Base-by-base conservation (phyloP, 2,113 vertebrate genomes). In the Phyllostomus hastatus region DNA sequence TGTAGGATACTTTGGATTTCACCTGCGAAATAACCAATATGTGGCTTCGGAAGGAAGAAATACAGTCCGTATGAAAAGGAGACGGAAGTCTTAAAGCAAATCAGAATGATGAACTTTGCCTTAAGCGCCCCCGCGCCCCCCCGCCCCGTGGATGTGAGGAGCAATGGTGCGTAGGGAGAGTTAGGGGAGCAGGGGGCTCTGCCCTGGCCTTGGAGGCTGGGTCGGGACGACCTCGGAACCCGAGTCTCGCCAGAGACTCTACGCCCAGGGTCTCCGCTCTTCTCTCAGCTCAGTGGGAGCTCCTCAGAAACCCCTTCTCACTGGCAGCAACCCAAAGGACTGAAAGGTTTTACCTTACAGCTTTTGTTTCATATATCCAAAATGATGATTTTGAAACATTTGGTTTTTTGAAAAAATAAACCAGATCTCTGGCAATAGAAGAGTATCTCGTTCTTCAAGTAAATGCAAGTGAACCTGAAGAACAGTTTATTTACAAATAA, bases 1-100 rank as follows among this genome's bases (percentile, higher is more conserved):
- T 98, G 98, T 46, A 99, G 98, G 88, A 93, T 98, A 87, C 98
- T 96, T 94, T 98, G 92, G 11, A 98, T 93, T 86, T 91, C 75
- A 94, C 98, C 98, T 99, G 35, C 2, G 48, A 98, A 15, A 12
- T 61, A 93, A 17, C 81, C 50, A 73, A 64, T 12, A 86, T 15
- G 11, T 0, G 92, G 16, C 3, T 11, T 97, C 69, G 80, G 50
- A 88, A 64, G 17, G 28, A 92, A 1, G 52, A 90, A 75, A 80
- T 83, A 48, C 24, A 81, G 73, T 75, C 72, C 61, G 69, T 33
- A 16, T 20, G 41, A 48, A 81, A 81, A 66, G 48, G 80, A 75
- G 20, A 59, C 14, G 35, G 3, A 38, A 88, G 26, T 67, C 28
- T 92, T 73, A 66, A 80, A 72, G 43, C 7, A 73, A 82, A 85